phyloP scores from a whole-genome alignment of 2,888 invertebrate genomes.

The Sesia apiformis region DNA sequence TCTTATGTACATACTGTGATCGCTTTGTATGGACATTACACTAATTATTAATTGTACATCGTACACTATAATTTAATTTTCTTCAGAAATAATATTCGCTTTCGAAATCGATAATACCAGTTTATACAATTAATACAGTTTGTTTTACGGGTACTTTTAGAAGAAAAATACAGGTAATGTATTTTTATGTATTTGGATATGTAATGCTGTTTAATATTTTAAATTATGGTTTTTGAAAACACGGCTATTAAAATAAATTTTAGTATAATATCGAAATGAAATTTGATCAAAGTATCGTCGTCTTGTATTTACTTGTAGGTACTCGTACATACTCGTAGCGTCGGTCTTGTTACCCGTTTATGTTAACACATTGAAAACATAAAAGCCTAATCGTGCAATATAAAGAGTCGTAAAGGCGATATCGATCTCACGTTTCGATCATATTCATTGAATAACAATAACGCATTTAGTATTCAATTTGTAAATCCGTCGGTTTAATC shows the following conservation, averaged over 20 bases:
- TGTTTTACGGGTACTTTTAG: too few species aligned
- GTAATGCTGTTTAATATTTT: too few species aligned
- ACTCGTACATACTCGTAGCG: too few species aligned
- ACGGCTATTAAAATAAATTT: too few species aligned
- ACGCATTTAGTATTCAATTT: constrained; percentile 39
- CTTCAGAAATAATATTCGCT: background rate
- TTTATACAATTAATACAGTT: too few species aligned
- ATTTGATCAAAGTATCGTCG: too few species aligned
- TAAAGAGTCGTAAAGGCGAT: constrained; percentile 35
- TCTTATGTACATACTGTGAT: background rate
- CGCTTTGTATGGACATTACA: background rate
- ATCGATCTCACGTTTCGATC: constrained; percentile 49
- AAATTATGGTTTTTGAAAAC: too few species aligned
- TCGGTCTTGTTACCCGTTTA: background rate
- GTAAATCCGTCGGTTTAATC: constrained; percentile 28
- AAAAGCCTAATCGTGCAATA: constrained; percentile 36
- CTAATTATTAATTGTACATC: background rate
- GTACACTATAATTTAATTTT: background rate
- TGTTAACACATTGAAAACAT: constrained; percentile 9
- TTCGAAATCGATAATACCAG: too few species aligned
- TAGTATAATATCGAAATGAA: too few species aligned
- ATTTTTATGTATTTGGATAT: too few species aligned
- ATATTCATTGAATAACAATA: constrained; percentile 50
- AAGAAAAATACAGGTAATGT: too few species aligned
- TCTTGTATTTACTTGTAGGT: too few species aligned